A percentile compares a stretch with the other conserved stretches of the same genome.
Conservation (phyloP, 35 echinoderm and acorn worm species). For the Strongylocentrotus purpuratus region DNA sequence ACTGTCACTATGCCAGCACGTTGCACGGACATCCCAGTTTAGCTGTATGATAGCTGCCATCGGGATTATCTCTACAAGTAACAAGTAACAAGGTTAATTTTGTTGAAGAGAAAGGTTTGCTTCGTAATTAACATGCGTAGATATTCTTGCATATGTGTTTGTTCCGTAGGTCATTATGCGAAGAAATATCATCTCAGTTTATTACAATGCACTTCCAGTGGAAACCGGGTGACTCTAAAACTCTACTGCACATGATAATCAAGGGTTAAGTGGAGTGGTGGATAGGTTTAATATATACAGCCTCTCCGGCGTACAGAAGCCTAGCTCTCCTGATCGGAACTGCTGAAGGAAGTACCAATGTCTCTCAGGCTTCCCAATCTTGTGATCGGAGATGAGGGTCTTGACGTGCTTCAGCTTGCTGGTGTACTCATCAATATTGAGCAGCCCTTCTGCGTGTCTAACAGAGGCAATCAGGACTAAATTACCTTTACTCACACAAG, state of each 20-base stretch:
- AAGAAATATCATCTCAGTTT: too few species aligned
- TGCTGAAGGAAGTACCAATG: neutral
- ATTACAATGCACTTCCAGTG: too few species aligned
- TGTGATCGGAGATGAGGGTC: neutral
- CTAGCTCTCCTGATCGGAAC: neutral
- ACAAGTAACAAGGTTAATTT: too few species aligned
- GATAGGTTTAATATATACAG: neutral
- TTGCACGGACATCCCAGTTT: too few species aligned
- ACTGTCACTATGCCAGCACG: too few species aligned
- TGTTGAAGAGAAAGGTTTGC: too few species aligned
- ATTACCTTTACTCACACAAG: neutral
- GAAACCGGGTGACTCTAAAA: too few species aligned
- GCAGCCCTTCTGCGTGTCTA: neutral
- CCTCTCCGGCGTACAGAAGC: neutral
- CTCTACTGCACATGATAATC: neutral
- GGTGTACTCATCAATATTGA: neutral
- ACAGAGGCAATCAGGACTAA: slow-evolving; percentile 1
- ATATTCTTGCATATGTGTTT: too few species aligned
- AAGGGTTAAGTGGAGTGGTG: neutral
- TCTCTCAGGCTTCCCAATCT: neutral
- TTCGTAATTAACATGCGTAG: too few species aligned
- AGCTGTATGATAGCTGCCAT: too few species aligned
- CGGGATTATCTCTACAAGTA: too few species aligned
- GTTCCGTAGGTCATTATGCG: too few species aligned
- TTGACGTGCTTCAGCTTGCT: neutral